Percentiles rank a stretch among this genome's conserved stretches.
These are phyloP conservation scores for Imbricaverruca yamaguchii DNA, from an alignment of 2,888 invertebrate species.

Conservation along the genomic window DNA sequence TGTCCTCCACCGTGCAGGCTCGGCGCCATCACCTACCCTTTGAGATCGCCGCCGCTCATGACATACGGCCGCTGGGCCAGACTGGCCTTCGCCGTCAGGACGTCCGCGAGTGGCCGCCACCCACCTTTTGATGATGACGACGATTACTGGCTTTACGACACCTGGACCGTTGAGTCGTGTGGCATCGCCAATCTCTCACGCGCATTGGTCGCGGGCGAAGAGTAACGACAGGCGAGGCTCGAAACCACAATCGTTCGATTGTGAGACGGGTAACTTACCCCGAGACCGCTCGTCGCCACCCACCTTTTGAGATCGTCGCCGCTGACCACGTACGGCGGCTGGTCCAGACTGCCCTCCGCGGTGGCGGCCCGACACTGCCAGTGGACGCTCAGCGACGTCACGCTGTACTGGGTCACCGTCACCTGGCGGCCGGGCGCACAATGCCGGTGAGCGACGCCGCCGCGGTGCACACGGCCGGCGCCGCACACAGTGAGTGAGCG, in stretches of 20 bases:
- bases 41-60: slow-evolving; percentile 12
- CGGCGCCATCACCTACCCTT: not conserved
- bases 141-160: too few relatives aligned
- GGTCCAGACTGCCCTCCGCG: slow-evolving; percentile 28
- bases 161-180: too few relatives aligned
- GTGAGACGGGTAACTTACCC: too few relatives aligned
- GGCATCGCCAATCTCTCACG: too few relatives aligned
- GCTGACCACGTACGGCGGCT: not conserved
- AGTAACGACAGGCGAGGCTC: too few relatives aligned
- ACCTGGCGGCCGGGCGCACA: not conserved
- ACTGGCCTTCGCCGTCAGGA: slow-evolving; percentile 29
- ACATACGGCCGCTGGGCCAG: slow-evolving; percentile 19
- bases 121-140: slow-evolving; percentile 16
- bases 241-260: too few relatives aligned
- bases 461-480: too few relatives aligned
- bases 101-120: too few relatives aligned
- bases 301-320: slow-evolving; percentile 19
- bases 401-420: not conserved
- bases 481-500: too few relatives aligned
- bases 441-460: not conserved
- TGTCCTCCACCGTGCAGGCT: too few relatives aligned
- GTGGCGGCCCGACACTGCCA: slow-evolving; percentile 62
- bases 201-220: too few relatives aligned
- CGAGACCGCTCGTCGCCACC: too few relatives aligned
- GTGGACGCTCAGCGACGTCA: slow-evolving; percentile 41